phyloP scores from a whole-genome alignment of 2,888 invertebrate species.

The Nasonovia ribisnigri region DNA sequence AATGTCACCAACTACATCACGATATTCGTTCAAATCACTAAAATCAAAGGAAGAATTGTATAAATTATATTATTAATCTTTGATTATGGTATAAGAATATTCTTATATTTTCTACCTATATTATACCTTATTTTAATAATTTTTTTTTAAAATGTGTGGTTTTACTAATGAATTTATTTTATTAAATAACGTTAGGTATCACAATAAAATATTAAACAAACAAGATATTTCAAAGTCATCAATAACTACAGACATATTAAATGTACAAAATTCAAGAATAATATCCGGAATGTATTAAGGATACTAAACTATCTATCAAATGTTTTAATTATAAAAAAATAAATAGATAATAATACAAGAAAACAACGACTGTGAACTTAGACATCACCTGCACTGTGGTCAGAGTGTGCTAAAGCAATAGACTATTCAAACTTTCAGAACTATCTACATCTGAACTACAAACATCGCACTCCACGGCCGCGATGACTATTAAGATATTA shows the following conservation, averaged over 20 bases:
- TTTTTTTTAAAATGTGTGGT: neutral
- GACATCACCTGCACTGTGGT: neutral
- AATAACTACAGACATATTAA: neutral
- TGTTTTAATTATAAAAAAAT: neutral
- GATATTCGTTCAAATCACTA: constrained; percentile 60
- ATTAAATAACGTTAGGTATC: neutral
- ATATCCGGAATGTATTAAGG: too few relatives aligned
- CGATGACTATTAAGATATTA: neutral
- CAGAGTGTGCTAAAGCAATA: neutral
- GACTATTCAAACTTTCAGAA: neutral
- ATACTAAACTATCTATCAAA: neutral
- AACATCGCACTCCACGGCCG: neutral
- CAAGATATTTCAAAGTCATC: neutral
- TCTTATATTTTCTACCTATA: neutral
- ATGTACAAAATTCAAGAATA: neutral
- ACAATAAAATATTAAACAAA: neutral
- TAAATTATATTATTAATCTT: neutral
- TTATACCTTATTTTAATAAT: constrained; percentile 21
- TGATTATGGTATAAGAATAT: neutral
- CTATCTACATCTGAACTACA: neutral
- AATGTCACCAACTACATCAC: constrained; percentile 59
- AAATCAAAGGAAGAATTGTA: constrained; percentile 7
- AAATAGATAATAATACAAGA: neutral
- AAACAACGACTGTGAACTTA: neutral
- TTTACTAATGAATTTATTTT: constrained; percentile 19